Conservation (phyloP, 2,888 invertebrate species). For the Drosophila pseudotakahashii region DNA sequence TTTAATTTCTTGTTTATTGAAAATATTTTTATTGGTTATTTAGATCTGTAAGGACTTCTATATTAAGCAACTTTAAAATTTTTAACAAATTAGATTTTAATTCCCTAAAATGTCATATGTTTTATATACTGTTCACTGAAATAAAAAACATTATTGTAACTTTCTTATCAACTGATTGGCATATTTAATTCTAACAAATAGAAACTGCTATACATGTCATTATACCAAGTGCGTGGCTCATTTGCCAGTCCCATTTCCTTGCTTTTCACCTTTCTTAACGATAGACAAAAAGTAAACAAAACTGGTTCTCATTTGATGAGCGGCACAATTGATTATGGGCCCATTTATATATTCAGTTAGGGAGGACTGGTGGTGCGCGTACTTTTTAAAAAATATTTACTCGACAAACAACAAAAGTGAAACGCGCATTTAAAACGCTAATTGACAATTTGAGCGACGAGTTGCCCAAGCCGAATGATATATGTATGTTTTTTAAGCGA, state of each 20-base stretch:
- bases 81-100: no score
- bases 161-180: background rate
- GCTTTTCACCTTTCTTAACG: slow-evolving; percentile 12
- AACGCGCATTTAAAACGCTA: slow-evolving; percentile 54
- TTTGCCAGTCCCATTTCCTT: slow-evolving; percentile 22
- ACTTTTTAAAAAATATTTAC: slow-evolving; percentile 39
- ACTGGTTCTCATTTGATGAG: slow-evolving; percentile 40
- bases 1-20: no score
- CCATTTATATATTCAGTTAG: slow-evolving; percentile 22
- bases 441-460: slow-evolving; percentile 64
- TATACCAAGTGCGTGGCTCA: slow-evolving; percentile 32
- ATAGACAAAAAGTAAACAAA: slow-evolving; percentile 28
- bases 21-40: no score
- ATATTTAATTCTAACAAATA: slow-evolving; percentile 2
- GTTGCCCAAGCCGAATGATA: slow-evolving; percentile 36
- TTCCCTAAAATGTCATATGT: no score
- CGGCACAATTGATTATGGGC: slow-evolving; percentile 37
- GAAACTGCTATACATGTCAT: slow-evolving; percentile 12
- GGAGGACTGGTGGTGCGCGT: slow-evolving; percentile 16
- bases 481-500: slow-evolving; percentile 35
- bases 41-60: no score
- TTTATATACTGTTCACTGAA: no score
- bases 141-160: no score
- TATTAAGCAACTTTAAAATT: no score
- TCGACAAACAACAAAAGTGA: slow-evolving; percentile 27